Conservation (phyloP, 2,888 invertebrate genomes). For the Drosophila gaucha region DNA sequence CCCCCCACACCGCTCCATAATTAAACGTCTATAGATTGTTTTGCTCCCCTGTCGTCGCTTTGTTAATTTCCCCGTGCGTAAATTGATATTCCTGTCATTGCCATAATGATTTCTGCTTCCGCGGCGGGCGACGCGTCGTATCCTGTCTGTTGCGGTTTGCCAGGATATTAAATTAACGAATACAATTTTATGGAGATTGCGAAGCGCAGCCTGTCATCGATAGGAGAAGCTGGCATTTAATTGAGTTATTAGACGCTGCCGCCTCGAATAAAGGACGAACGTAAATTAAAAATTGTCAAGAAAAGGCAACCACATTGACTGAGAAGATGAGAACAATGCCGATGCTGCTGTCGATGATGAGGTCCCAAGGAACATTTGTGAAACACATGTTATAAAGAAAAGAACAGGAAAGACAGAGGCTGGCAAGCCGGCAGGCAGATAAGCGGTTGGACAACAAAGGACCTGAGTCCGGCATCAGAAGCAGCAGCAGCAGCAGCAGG, state of each 20-base stretch:
- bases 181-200: constrained; percentile 65
- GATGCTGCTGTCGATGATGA: constrained; percentile 34
- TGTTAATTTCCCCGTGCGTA: constrained; percentile 49
- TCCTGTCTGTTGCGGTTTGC: constrained; percentile 67
- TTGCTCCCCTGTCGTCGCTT: neutral
- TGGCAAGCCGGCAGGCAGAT: constrained; percentile 34
- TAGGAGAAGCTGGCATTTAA: constrained; percentile 61
- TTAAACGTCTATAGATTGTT: constrained; percentile 52
- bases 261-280: constrained; percentile 48
- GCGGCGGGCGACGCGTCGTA: constrained; percentile 36
- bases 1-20: constrained; percentile 45
- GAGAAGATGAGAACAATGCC: constrained; percentile 19
- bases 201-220: constrained; percentile 50
- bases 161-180: constrained; percentile 78
- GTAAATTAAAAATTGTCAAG: constrained; percentile 69
- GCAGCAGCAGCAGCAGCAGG: constrained; percentile 24
- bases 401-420: constrained; percentile 24
- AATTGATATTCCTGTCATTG: constrained; percentile 79
- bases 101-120: constrained; percentile 72
- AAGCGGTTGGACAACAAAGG: constrained; percentile 67
- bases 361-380: constrained; percentile 62
- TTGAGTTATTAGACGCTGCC: constrained; percentile 73
- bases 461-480: constrained; percentile 59
- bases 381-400: constrained; percentile 69
- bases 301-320: constrained; percentile 37